Conservation (phyloP, 2,113 vertebrate species). For the Pelodiscus sinensis region DNA sequence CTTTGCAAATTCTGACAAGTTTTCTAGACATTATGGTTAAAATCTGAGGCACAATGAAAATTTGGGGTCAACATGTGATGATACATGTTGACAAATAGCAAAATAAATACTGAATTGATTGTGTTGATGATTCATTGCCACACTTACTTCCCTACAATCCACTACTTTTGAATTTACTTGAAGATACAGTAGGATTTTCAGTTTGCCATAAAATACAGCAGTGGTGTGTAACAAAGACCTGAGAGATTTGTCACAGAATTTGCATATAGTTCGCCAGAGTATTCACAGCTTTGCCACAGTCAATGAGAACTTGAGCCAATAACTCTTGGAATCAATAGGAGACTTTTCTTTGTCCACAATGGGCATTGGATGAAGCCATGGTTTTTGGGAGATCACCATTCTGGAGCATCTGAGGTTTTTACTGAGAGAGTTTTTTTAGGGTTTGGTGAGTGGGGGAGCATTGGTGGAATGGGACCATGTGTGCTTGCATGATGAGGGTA, state of each 20-base stretch:
- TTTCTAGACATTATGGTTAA: slow-evolving; percentile 26
- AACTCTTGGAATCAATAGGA: slow-evolving; percentile 55
- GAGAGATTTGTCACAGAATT: slow-evolving; percentile 9
- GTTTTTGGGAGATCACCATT: slow-evolving; percentile 61
- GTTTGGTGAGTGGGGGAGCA: not conserved
- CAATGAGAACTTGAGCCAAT: slow-evolving; percentile 57
- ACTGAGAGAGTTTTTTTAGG: not conserved
- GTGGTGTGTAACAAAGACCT: fast-evolving
- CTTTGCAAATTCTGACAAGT: slow-evolving; percentile 24
- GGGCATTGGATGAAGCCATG: slow-evolving; percentile 67
- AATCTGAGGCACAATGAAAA: slow-evolving; percentile 43
- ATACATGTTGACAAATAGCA: slow-evolving; percentile 7
- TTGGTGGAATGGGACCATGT: not conserved
- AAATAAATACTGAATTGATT: slow-evolving; percentile 49
- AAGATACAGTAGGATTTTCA: not conserved
- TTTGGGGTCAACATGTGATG: slow-evolving; percentile 33
- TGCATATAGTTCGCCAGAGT: not conserved
- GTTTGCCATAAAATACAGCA: slow-evolving; percentile 5
- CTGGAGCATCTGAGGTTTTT: slow-evolving; percentile 30
- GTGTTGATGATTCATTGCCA: slow-evolving; percentile 16
- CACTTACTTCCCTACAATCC: slow-evolving; percentile 21
- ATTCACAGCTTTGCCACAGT: slow-evolving; percentile 11
- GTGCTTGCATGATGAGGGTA: slow-evolving; percentile 8
- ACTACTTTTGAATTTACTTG: not conserved
- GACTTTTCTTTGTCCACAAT: slow-evolving; percentile 57